Evolutionary conservation across 1,140 invertebrate species (phyloP).

Genomic region (Calephelis virginiensis): DNA sequence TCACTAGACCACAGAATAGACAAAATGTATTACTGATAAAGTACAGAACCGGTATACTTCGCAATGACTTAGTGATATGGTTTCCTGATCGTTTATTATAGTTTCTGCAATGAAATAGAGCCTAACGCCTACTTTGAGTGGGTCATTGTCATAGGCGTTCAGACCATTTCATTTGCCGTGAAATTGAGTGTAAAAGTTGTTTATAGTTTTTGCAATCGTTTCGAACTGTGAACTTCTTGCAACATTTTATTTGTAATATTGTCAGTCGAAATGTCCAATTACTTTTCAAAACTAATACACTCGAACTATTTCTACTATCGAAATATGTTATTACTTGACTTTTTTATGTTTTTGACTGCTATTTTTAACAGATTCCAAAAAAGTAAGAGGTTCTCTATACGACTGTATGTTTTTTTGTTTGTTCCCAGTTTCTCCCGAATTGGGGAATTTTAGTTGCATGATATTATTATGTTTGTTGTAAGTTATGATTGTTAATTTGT

Average conservation of each 20-base stretch:
- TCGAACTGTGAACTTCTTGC: constrained; percentile 56
- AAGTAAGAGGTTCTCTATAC: too few relatives aligned
- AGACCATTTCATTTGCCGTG: constrained; percentile 56
- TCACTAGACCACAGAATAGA: too few relatives aligned
- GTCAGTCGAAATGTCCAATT: constrained; percentile 16
- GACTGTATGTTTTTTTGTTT: too few relatives aligned
- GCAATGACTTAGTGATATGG: not conserved
- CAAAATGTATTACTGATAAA: too few relatives aligned
- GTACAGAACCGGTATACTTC: not conserved
- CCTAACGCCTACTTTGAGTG: constrained; percentile 42
- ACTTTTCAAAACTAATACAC: not conserved
- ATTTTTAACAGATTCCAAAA: too few relatives aligned
- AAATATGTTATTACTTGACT: too few relatives aligned
- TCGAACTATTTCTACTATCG: not conserved
- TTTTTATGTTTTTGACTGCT: too few relatives aligned
- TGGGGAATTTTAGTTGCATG: too few relatives aligned
- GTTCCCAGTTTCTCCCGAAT: too few relatives aligned
- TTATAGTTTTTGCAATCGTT: constrained; percentile 55
- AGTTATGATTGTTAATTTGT: too few relatives aligned
- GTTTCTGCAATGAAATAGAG: constrained; percentile 35
- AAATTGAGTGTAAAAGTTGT: constrained; percentile 62
- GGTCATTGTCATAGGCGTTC: constrained; percentile 68
- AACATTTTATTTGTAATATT: constrained; percentile 35
- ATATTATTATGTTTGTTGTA: too few relatives aligned
- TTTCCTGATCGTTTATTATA: constrained; percentile 19